phyloP scores from a whole-genome alignment of 2,888 invertebrate species.

The Cosmorhoe ocellata region DNA sequence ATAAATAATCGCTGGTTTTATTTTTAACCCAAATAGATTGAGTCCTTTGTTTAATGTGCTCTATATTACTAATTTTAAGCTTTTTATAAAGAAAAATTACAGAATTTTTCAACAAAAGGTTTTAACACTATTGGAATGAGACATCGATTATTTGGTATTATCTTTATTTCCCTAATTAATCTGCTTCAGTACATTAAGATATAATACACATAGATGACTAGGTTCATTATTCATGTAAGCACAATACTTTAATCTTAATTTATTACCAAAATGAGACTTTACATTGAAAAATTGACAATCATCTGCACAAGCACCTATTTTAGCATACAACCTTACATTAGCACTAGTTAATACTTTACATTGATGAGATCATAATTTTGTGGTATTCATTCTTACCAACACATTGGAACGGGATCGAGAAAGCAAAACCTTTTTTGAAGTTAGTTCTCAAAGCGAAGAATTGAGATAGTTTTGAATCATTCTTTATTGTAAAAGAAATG shows the following conservation, averaged over 20 bases:
- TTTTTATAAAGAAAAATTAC: no score
- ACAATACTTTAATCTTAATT: conserved; percentile 56
- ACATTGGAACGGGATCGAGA: neutral
- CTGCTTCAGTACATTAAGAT: conserved; percentile 77
- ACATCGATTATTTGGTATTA: conserved; percentile 40
- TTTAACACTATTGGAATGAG: no score
- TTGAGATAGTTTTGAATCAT: neutral
- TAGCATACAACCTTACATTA: conserved; percentile 74
- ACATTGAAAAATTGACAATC: conserved; percentile 76
- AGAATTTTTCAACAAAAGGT: no score
- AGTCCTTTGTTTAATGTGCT: no score
- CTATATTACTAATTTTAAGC: no score
- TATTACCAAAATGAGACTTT: conserved; percentile 59
- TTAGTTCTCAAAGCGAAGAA: neutral
- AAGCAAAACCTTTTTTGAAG: conserved; percentile 6
- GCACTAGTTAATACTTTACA: conserved; percentile 46
- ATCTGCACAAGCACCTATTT: conserved; percentile 78
- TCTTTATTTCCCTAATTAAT: conserved; percentile 66
- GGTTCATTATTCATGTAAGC: conserved; percentile 64
- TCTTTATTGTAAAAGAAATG: neutral
- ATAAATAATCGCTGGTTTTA: conserved; percentile 60
- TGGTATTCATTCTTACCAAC: conserved; percentile 17
- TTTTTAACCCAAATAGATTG: conserved; percentile 31
- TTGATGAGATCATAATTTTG: conserved; percentile 14
- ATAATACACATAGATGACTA: conserved; percentile 62